Conservation (phyloP, 2,797 vertebrate genomes). For the Acanthurus leucopareius region DNA sequence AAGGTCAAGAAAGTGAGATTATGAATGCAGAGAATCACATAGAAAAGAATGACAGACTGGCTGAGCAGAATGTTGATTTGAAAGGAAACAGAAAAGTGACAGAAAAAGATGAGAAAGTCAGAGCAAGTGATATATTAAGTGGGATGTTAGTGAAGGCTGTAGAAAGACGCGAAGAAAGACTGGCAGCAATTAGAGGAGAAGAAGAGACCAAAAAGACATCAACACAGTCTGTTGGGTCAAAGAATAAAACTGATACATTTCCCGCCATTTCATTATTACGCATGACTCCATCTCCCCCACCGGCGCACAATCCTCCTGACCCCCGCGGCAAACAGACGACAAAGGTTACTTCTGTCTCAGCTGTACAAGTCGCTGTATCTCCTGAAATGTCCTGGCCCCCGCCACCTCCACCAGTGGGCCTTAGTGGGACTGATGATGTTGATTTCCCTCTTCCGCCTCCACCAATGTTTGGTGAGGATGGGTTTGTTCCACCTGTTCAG, state of each 20-base stretch:
- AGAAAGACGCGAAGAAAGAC: conserved; percentile 61
- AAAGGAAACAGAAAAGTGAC: conserved; percentile 60
- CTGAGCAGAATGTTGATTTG: conserved; percentile 57
- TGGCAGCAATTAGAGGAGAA: conserved; percentile 42
- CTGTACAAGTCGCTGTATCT: conserved; percentile 48
- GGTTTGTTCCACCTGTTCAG: conserved; percentile 33
- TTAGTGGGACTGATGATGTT: conserved; percentile 82
- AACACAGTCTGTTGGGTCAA: conserved; percentile 37
- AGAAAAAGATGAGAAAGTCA: conserved; percentile 62
- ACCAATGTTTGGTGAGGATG: conserved; percentile 67
- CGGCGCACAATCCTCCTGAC: conserved; percentile 84
- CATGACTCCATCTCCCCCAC: conserved; percentile 81
- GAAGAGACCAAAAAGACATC: conserved; percentile 35
- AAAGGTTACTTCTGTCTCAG: conserved; percentile 36
- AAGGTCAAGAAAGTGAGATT: conserved; percentile 65
- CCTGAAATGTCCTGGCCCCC: conserved; percentile 87
- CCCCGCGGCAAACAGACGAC: conserved; percentile 79
- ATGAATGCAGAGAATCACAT: conserved; percentile 60
- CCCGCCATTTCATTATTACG: conserved; percentile 50
- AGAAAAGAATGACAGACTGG: conserved; percentile 65
- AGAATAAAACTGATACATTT: conserved; percentile 9
- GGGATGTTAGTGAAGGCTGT: conserved; percentile 68
- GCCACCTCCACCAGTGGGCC: conserved; percentile 77
- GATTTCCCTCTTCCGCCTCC: conserved; percentile 84
- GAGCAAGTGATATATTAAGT: conserved; percentile 63